Percentiles rank a stretch among this genome's conserved stretches.
Evolutionary conservation across 37 sponge, comb jelly and placozoan genomes (phyloP).

Genomic region (Ephydatia muelleri): DNA sequence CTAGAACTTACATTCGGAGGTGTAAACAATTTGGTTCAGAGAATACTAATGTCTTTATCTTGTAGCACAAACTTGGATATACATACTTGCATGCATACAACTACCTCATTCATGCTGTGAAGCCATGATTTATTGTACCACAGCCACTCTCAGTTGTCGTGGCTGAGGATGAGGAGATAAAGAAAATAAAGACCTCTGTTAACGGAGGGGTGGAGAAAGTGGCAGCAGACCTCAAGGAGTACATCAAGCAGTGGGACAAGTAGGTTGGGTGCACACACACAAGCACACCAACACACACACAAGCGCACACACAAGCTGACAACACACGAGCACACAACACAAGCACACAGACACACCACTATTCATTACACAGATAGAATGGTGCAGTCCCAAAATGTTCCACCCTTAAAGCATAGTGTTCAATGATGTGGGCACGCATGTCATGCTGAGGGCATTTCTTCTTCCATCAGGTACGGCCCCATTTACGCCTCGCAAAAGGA

Average conservation of each 20-base stretch:
- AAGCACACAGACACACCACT: too few relatives aligned
- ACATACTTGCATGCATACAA: too few relatives aligned
- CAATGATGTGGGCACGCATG: not conserved
- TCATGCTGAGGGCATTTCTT: not conserved
- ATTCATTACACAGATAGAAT: too few relatives aligned
- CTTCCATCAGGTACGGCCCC: conserved; percentile 19
- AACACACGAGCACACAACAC: too few relatives aligned
- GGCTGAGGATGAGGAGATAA: conserved; percentile 90
- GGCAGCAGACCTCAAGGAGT: conserved; percentile 57
- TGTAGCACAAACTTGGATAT: too few relatives aligned
- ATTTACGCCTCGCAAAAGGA: conserved; percentile 86
- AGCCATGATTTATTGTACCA: not conserved
- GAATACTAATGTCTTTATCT: too few relatives aligned
- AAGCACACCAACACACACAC: not conserved
- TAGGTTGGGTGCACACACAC: conserved; percentile 20
- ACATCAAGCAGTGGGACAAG: conserved; percentile 71
- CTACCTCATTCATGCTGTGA: not conserved
- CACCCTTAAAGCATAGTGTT: not conserved
- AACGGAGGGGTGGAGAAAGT: conserved; percentile 69
- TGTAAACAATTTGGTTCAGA: not conserved
- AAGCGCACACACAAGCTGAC: not conserved
- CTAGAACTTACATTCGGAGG: not conserved
- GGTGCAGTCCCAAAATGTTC: too few relatives aligned
- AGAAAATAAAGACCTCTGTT: conserved; percentile 73
- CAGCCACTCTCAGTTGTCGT: conserved; percentile 84